phyloP scores from a whole-genome alignment of 2,888 invertebrate species.

The Eupithecia vulgata region DNA sequence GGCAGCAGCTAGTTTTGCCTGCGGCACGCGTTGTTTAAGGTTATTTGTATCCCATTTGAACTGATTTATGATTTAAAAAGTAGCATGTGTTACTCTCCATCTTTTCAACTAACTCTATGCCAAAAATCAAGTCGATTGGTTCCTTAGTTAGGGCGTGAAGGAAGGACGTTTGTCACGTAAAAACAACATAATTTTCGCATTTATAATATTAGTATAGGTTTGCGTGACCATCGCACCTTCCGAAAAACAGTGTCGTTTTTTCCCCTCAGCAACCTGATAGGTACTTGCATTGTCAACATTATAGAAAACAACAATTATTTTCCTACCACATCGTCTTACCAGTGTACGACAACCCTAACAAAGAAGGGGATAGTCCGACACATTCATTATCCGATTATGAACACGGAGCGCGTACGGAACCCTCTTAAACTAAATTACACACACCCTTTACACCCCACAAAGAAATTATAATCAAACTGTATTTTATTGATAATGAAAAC shows the following conservation, averaged over 20 bases:
- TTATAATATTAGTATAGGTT: too few relatives aligned
- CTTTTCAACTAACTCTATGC: too few relatives aligned
- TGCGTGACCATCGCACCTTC: neutral
- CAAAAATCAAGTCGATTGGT: too few relatives aligned
- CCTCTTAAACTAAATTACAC: constrained; percentile 30
- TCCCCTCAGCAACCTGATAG: neutral
- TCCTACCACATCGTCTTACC: neutral
- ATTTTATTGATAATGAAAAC: constrained; percentile 30
- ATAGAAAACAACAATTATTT: neutral
- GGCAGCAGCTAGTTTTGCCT: too few relatives aligned
- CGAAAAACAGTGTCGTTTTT: neutral
- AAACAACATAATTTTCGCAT: too few relatives aligned
- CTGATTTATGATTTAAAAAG: too few relatives aligned
- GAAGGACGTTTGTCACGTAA: too few relatives aligned
- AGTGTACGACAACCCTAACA: constrained; percentile 12
- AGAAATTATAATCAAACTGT: constrained; percentile 36
- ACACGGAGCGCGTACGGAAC: constrained; percentile 53
- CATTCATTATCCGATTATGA: constrained; percentile 69
- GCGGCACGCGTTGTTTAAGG: too few relatives aligned
- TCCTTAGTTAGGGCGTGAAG: too few relatives aligned
- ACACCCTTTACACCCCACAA: constrained; percentile 33
- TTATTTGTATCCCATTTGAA: too few relatives aligned
- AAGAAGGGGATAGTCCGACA: constrained; percentile 50
- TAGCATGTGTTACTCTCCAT: too few relatives aligned
- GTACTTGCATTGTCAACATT: neutral